Percentiles rank a stretch among this genome's conserved stretches.
These are phyloP conservation scores for Peromyscus californicus DNA, from an alignment of 2,113 vertebrate genomes.

Conservation along the genomic window DNA sequence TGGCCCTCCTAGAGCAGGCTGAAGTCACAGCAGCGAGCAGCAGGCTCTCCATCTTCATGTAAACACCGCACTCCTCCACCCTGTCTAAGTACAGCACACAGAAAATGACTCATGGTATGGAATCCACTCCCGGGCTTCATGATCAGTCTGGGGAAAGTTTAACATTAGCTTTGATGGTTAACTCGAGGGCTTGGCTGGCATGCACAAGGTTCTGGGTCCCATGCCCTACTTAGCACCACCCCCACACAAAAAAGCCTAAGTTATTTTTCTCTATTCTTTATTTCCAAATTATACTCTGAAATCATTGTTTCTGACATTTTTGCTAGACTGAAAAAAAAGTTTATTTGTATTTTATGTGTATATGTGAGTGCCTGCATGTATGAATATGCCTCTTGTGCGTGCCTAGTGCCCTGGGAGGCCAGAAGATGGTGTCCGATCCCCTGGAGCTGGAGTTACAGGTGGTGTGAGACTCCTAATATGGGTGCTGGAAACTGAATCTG, in stretches of 20 bases:
- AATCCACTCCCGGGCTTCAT: slow-evolving; percentile 14
- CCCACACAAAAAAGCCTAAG: background rate
- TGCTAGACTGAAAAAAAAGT: background rate
- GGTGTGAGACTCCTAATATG: background rate
- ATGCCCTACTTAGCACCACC: background rate
- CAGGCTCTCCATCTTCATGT: slow-evolving; percentile 2
- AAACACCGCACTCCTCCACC: background rate
- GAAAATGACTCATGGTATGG: slow-evolving; percentile 46
- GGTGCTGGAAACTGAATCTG: background rate
- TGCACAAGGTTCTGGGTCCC: background rate
- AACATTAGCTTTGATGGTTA: background rate
- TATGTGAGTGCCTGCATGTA: background rate
- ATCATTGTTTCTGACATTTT: background rate
- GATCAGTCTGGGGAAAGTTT: slow-evolving; percentile 11
- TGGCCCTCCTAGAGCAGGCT: background rate
- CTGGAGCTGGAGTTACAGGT: background rate
- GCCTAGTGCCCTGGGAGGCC: background rate
- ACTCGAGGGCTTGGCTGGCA: background rate
- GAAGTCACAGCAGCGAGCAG: slow-evolving; percentile 21
- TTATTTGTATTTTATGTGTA: background rate
- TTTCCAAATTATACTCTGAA: slow-evolving; percentile 43
- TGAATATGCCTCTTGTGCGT: background rate
- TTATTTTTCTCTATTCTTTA: slow-evolving; percentile 44
- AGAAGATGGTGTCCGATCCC: background rate
- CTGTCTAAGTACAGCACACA: background rate